Base-by-base conservation (phyloP, 2,797 vertebrate genomes). In the Sebastes umbrosus region DNA sequence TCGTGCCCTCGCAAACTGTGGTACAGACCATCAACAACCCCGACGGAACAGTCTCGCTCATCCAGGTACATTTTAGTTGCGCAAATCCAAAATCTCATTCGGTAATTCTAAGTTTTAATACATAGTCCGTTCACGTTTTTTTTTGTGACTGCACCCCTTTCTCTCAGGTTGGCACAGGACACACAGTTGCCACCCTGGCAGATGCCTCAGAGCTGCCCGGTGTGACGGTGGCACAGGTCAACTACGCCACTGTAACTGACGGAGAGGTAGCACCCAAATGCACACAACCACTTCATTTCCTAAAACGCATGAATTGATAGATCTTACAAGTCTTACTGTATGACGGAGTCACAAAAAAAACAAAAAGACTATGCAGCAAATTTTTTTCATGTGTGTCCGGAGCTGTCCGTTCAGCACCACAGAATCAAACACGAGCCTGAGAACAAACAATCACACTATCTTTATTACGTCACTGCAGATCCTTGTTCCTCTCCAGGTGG, bases 1-100 rank as follows among this genome's bases (percentile, higher is more conserved):
- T 99, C 1, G 97, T 99, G 57, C 98, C 98, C 0, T 98, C 98
- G 0, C 99, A 99, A 92, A 99, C 99, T 0, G 98, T 99, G 87
- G 99, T 99, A n/a, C 99, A 99, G 90, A 99, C 98, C 65, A 96
- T 99, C 94, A 99, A 97, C 93, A 99, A 99, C 89, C 98, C 99
- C 0, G 99, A 99, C 0, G 99, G 99, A 92, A 99, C 98, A 0
- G 98, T 99, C 22, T 99, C 99, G 0, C 98, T 99, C 74, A 99
- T 99, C 92, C 99, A 99, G 97, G 98, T 98, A 83, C 1, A 1
- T 34, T 36, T 25, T 2, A 7, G 12, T 16, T n/a, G 24, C 1
- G 0, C 5, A 18, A 14, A 20, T 18, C 1, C 5, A 8, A 18
- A 20, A 20, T 18, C 1, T 63, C 4, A 14, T 32, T 8, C 13